Evolutionary conservation across 2,888 invertebrate species (phyloP).

Genomic region (Acronicta aceris): DNA sequence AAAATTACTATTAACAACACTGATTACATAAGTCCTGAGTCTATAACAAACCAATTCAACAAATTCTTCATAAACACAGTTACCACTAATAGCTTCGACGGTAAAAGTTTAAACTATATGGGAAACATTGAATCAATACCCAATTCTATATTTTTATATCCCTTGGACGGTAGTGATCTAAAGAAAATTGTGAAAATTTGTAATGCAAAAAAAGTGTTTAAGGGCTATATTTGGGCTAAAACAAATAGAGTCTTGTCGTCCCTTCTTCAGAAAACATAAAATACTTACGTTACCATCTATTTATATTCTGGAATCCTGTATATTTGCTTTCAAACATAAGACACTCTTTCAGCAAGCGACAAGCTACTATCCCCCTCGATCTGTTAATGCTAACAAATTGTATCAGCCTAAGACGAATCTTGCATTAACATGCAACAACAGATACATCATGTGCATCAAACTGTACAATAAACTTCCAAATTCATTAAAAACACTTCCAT

Average conservation of each 20-base stretch:
- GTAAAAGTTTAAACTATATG: background rate
- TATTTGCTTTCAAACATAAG: too few species aligned
- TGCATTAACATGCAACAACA: too few species aligned
- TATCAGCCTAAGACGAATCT: too few species aligned
- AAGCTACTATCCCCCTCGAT: conserved; percentile 1
- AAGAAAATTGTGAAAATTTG: conserved; percentile 1
- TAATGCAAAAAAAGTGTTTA: background rate
- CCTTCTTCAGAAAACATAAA: background rate
- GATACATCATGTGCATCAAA: too few species aligned
- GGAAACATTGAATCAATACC: background rate
- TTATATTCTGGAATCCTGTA: too few species aligned
- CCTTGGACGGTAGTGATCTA: background rate
- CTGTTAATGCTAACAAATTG: background rate
- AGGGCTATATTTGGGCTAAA: background rate
- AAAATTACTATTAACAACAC: background rate
- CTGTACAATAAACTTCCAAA: too few species aligned
- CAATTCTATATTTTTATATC: background rate
- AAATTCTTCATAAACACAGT: background rate
- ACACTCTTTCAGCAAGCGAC: background rate
- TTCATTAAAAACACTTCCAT: too few species aligned
- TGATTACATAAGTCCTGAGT: background rate
- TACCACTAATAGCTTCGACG: background rate
- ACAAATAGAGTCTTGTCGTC: background rate
- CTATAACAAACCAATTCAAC: conserved; percentile 1
- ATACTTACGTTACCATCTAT: background rate